Conservation (phyloP, 2,113 vertebrate species). For the Chroicocephalus ridibundus region DNA sequence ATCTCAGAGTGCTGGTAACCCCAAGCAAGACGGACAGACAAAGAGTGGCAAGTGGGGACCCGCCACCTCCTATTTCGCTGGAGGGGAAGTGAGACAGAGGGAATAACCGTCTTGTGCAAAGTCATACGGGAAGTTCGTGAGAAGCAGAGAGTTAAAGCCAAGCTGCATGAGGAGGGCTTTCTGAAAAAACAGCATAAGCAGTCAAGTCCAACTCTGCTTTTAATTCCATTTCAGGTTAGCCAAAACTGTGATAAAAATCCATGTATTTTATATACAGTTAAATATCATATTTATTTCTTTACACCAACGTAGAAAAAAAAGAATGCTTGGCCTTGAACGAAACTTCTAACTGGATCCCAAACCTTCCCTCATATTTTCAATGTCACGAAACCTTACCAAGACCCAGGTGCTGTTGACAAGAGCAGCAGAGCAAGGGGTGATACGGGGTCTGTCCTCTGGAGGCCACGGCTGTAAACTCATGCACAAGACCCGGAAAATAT, state of each 20-base stretch:
- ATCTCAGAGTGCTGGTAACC: not conserved
- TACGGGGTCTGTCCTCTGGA: not conserved
- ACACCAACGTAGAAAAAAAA: not conserved
- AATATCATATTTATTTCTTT: not conserved
- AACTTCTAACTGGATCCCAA: not conserved
- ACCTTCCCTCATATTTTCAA: not conserved
- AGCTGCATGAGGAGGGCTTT: not conserved
- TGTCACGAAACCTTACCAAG: accelerated
- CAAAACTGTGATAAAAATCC: not conserved
- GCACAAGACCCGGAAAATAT: not conserved
- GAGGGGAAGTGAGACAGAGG: not conserved
- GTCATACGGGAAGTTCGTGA: not conserved
- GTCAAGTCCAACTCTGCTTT: not conserved
- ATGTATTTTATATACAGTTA: not conserved
- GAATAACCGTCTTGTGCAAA: not conserved
- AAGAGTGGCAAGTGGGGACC: not conserved
- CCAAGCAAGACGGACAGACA: not conserved
- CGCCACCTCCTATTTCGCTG: not conserved
- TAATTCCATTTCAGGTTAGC: not conserved
- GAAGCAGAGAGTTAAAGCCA: not conserved
- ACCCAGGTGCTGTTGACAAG: not conserved
- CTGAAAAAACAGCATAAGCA: not conserved
- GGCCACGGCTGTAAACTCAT: not conserved
- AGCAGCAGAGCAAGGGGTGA: not conserved
- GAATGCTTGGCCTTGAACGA: not conserved